Base-by-base conservation (phyloP, 2,113 vertebrate genomes). In the Bombycilla garrulus region DNA sequence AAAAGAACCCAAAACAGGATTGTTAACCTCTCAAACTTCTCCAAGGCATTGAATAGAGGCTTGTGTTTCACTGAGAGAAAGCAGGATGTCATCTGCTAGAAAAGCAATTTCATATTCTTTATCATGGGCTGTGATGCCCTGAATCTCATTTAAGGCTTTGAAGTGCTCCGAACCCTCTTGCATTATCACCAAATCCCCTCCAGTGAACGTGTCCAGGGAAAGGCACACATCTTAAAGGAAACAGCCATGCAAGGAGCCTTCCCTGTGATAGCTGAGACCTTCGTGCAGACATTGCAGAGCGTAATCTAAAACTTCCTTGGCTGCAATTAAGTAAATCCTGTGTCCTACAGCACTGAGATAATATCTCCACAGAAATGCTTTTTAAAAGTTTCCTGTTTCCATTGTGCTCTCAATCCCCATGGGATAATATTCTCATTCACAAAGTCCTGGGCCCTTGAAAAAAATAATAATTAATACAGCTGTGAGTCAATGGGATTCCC, bases 341-440 rank as follows among this genome's bases (percentile, higher is more conserved):
- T 92, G 86, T 93, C 95, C 93, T 90, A 86, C 79, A 94, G 97
- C 93, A 90, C 66, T 89, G 93, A 96, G 94, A 97, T 96, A 93
- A 64, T 94, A 97, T 96, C 96, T 94, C 64, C 57, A 65, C 69
- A 97, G 93, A 97, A 97, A 97, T 93, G 97, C 94, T 95, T 94
- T 94, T 91, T 90, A 62, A 85, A 94, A 92, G 88, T 90, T 97
- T 96, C 96, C 90, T 81, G 76, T 94, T 96, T 90, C 91, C 69
- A 86, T 95, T 94, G 79, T 93, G 67, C 71, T 94, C 90, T 92
- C 81, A 73, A 76, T 91, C 88, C 92, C 89, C 95, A 90, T 11
- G 60, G 88, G 96, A 94, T 96, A 96, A 96, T 95, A 90, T 94
- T 96, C 91, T 92, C 86, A 95, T 94, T 95, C 86, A 54, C 86